Conservation (phyloP, 2,113 vertebrate species). For the Lota lota region DNA sequence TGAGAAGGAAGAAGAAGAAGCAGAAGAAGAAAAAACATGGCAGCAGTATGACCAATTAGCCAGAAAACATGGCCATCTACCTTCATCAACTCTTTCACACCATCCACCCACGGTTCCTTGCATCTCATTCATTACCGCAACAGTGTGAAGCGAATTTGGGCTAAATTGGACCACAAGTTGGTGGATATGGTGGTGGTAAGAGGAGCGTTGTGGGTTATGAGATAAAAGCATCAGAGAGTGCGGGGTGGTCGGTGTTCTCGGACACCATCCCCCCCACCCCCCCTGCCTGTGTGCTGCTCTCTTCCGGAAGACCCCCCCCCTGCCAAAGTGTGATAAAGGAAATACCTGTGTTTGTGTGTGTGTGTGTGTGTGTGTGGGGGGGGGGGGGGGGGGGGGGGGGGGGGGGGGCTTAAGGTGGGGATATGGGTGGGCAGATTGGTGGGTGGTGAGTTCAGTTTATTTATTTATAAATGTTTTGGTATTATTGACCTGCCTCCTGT, state of each 20-base stretch:
- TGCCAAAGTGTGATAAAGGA: slow-evolving; percentile 57
- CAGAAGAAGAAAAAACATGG: not conserved
- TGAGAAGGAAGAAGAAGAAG: not conserved
- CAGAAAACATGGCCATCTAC: not conserved
- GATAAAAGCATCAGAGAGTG: slow-evolving; percentile 47
- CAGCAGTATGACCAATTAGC: not conserved
- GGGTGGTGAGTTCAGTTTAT: slow-evolving; percentile 36
- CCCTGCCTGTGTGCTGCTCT: slow-evolving; percentile 19
- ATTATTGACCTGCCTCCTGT: slow-evolving; percentile 61
- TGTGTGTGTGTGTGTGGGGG: no score
- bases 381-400: no score
- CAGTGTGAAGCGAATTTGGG: slow-evolving; percentile 19
- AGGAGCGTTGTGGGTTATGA: not conserved
- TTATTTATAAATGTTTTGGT: not conserved
- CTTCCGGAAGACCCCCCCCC: slow-evolving; percentile 54
- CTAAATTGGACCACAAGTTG: slow-evolving; percentile 26
- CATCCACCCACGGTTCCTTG: not conserved
- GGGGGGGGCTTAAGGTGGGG: no score
- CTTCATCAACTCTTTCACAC: slow-evolving; percentile 2
- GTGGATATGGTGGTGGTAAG: not conserved
- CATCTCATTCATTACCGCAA: slow-evolving; percentile 12
- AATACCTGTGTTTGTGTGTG: slow-evolving; percentile 8
- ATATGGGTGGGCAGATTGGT: slow-evolving; percentile 55
- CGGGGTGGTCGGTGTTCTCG: slow-evolving; percentile 47
- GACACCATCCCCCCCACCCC: no score